These are phyloP conservation scores for Drosophila colorata DNA, from an alignment of 2,888 invertebrate species.

Conservation along the genomic window DNA sequence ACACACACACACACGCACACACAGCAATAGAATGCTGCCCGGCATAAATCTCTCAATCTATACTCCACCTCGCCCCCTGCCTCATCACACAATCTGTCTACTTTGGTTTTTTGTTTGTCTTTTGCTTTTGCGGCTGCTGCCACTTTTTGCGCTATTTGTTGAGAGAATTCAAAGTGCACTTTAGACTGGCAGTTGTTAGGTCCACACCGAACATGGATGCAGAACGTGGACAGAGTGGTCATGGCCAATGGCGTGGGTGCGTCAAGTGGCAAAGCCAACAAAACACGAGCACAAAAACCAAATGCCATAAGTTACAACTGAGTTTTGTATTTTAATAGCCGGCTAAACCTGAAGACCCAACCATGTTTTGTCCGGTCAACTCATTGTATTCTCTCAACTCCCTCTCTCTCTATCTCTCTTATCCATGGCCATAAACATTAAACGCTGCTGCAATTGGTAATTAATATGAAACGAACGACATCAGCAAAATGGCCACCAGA, in stretches of 20 bases:
- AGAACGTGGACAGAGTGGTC: background rate
- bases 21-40: background rate
- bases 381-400: too few relatives aligned
- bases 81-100: constrained; percentile 1
- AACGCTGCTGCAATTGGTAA: constrained; percentile 50
- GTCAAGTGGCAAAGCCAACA: constrained; percentile 2
- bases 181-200: constrained; percentile 18
- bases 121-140: constrained; percentile 9
- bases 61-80: background rate
- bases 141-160: constrained; percentile 41
- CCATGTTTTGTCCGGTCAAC: constrained; percentile 3
- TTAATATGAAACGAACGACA: constrained; percentile 48
- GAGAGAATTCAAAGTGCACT: constrained; percentile 54
- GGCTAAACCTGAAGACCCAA: background rate
- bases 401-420: background rate
- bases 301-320: constrained; percentile 15
- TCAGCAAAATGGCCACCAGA: constrained; percentile 22
- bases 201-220: constrained; percentile 1
- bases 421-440: background rate
- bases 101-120: constrained; percentile 14
- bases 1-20: constrained; percentile 8
- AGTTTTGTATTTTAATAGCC: constrained; percentile 15
- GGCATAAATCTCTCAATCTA: constrained; percentile 35
- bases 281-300: constrained; percentile 5
- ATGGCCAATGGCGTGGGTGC: background rate